Evolutionary conservation across 1,140 invertebrate genomes (phyloP).

Genomic region (Meloidogyne hapla): DNA sequence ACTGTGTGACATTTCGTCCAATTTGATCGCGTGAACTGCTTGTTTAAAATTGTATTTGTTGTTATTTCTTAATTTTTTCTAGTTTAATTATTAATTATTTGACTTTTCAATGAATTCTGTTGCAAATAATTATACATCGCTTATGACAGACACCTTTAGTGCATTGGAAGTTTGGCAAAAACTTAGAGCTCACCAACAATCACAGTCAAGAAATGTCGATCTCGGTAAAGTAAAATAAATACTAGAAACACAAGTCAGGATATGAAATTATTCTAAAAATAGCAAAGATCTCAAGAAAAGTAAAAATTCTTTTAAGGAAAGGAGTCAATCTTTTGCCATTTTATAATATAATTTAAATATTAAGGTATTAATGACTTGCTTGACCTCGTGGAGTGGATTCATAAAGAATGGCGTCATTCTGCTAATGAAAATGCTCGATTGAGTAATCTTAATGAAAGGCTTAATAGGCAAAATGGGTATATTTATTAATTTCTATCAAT

Average conservation of each 20-base stretch:
- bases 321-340: too few species aligned
- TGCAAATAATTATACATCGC: background rate
- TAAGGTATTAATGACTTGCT: background rate
- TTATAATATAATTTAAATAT: background rate
- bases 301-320: too few species aligned
- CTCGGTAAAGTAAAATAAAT: background rate
- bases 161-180: background rate
- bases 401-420: background rate
- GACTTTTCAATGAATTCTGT: background rate
- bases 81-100: background rate
- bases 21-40: too few species aligned
- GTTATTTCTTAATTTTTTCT: too few species aligned
- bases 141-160: background rate
- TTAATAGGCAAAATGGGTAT: slow-evolving; percentile 22
- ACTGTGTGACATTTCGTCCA: background rate
- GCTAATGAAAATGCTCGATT: background rate
- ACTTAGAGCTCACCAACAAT: background rate
- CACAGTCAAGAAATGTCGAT: background rate
- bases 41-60: too few species aligned
- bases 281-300: too few species aligned
- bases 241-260: too few species aligned
- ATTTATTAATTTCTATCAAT: background rate
- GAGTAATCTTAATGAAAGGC: background rate
- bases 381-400: background rate
- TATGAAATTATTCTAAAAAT: too few species aligned